Evolutionary conservation across 2,113 vertebrate species (phyloP).

Genomic region (Callipepla squamata): DNA sequence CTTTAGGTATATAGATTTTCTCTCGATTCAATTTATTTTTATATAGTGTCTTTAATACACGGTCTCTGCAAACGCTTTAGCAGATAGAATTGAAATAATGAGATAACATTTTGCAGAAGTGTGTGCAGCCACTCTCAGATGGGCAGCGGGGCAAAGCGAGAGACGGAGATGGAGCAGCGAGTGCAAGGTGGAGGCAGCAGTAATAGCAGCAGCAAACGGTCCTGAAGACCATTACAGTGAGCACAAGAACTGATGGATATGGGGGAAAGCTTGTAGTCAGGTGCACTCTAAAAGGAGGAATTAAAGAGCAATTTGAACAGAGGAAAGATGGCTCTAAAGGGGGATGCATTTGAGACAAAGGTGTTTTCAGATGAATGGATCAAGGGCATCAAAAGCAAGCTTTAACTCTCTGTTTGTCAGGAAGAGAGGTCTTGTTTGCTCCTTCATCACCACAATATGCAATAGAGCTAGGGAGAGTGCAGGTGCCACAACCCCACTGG

Average conservation of each 20-base stretch:
- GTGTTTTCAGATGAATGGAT: slow-evolving; percentile 42
- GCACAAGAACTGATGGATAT: slow-evolving; percentile 33
- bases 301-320: slow-evolving; percentile 50
- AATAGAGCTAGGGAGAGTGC: accelerated
- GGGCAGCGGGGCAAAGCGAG: neutral
- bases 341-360: neutral
- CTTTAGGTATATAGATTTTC: slow-evolving; percentile 64
- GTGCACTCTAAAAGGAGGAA: slow-evolving; percentile 3
- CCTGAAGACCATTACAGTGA: neutral
- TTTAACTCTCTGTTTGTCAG: neutral
- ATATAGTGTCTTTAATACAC: slow-evolving; percentile 71
- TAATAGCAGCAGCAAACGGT: slow-evolving; percentile 59
- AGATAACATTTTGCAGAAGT: slow-evolving; percentile 68
- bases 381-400: neutral
- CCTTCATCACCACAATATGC: neutral
- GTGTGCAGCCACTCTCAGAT: slow-evolving; percentile 26
- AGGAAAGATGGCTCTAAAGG: slow-evolving; percentile 12
- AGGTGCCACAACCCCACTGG: accelerated
- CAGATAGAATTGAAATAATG: slow-evolving; percentile 73
- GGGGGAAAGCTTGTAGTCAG: slow-evolving; percentile 18
- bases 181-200: neutral
- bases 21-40: slow-evolving; percentile 72
- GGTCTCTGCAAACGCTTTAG: slow-evolving; percentile 68
- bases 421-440: neutral
- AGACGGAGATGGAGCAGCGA: slow-evolving; percentile 33